These are phyloP conservation scores for Netelia inedita DNA, from an alignment of 2,888 invertebrate species.

Conservation along the genomic window DNA sequence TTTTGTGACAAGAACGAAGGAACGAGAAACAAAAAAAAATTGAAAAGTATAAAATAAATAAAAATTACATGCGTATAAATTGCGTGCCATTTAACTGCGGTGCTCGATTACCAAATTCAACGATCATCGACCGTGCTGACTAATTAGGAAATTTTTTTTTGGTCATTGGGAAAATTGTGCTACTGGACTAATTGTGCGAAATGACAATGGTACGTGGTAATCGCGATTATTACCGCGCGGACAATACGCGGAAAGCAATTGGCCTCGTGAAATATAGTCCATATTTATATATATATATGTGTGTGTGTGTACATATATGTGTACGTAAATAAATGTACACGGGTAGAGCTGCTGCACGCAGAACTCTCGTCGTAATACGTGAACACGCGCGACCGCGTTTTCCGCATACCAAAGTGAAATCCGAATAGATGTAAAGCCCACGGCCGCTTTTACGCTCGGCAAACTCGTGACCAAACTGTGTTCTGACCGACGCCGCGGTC, in stretches of 20 bases:
- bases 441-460: neutral
- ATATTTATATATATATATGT: too few species aligned
- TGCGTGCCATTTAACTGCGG: too few species aligned
- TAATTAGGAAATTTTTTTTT: neutral
- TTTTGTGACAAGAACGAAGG: too few species aligned
- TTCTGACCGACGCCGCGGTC: neutral
- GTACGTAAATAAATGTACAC: neutral
- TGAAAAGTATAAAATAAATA: neutral
- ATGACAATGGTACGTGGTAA: neutral
- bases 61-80: too few species aligned
- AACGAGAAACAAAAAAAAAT: neutral
- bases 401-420: constrained; percentile 7
- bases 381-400: constrained; percentile 13
- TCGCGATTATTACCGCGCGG: neutral
- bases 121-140: too few species aligned
- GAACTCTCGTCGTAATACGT: constrained; percentile 19
- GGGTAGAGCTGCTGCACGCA: constrained; percentile 11
- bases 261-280: neutral
- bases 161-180: neutral
- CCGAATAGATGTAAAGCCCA: neutral
- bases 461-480: neutral
- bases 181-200: neutral
- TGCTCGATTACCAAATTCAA: too few species aligned
- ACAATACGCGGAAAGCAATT: constrained; percentile 5
- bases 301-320: neutral